Percentiles rank a stretch among this genome's conserved stretches.
phyloP scores from a whole-genome alignment of 2,797 vertebrate species.

The Cyprinodon diabolis region DNA sequence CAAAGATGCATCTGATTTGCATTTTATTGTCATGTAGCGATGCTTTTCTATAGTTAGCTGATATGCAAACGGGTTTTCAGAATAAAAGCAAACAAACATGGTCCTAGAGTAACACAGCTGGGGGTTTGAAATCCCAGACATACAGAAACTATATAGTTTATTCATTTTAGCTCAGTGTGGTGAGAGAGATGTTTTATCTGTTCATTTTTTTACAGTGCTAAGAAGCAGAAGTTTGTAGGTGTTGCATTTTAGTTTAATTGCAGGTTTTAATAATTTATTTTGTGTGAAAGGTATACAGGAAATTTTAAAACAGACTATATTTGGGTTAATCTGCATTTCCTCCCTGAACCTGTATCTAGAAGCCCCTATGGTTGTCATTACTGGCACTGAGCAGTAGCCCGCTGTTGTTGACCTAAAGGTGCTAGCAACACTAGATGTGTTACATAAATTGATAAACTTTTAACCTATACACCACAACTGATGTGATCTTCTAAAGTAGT shows the following conservation, averaged over 20 bases:
- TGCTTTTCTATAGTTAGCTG: neutral
- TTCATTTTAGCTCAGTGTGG: neutral
- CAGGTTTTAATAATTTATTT: neutral
- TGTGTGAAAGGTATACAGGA: neutral
- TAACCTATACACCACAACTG: neutral
- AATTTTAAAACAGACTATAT: neutral
- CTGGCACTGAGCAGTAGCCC: neutral
- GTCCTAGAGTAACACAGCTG: neutral
- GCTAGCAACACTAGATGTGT: neutral
- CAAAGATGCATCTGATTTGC: neutral
- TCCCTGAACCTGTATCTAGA: neutral
- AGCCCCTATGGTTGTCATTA: neutral
- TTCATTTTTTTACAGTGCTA: neutral
- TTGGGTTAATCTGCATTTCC: neutral
- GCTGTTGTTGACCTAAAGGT: neutral
- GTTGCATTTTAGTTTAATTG: neutral
- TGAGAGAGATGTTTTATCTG: neutral
- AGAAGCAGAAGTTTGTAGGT: neutral
- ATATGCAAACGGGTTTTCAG: neutral
- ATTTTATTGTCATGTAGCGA: neutral
- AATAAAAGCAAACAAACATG: neutral
- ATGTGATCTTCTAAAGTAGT: neutral
- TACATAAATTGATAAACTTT: neutral
- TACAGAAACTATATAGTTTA: no score
- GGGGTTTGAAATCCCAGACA: neutral